Evolutionary conservation across 2,888 invertebrate genomes (phyloP), one percentile per base, ranked within the genome.

Genomic region (Pterobdella sp.): DNA sequence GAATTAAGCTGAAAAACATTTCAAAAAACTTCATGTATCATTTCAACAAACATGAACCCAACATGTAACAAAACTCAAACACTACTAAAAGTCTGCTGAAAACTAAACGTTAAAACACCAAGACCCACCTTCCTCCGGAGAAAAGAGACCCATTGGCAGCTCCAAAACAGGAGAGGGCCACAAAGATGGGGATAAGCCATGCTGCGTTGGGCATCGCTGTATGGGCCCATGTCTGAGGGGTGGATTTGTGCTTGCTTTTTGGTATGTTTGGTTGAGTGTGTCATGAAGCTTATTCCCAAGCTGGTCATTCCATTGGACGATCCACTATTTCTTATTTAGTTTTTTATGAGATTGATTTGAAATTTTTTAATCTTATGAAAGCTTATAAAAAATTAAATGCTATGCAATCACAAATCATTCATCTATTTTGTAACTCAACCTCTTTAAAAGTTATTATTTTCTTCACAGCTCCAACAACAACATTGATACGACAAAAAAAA

Each of bases 81-180:
- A n/a, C n/a, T n/a, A n/a, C n/a, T n/a, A n/a, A n/a, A n/a, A n/a
- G n/a, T n/a, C n/a, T n/a, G n/a, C n/a, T n/a, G n/a, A n/a, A n/a
- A n/a, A n/a, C 49, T 42, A 14, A 22, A 42, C 49, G 7, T 42
- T 42, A 7, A 22, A 66, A 26, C 10, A 31, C 67, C 4, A 32
- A 37, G 3, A 56, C 71, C 3, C 60, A 76, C 77, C 77, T 76
- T 52, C 76, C 76, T 22, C 75, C 74, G 31, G 68, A 65, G 83
- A 94, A 76, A 1, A 79, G 73, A 7, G 75, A 69, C 31, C 79
- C 78, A 72, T 78, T 79, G 26, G 74, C 77, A 18, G 79, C 76
- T 32, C 79, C 79, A 64, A 79, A 78, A 22, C 79, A 76, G 18
- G 78, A 78, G 60, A 78, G 49, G 14, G 77, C 77, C 37, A 79